A percentile compares a stretch with the other conserved stretches of the same genome.
phyloP scores from a whole-genome alignment of 1,140 invertebrate species.

The Chelonus insularis region DNA sequence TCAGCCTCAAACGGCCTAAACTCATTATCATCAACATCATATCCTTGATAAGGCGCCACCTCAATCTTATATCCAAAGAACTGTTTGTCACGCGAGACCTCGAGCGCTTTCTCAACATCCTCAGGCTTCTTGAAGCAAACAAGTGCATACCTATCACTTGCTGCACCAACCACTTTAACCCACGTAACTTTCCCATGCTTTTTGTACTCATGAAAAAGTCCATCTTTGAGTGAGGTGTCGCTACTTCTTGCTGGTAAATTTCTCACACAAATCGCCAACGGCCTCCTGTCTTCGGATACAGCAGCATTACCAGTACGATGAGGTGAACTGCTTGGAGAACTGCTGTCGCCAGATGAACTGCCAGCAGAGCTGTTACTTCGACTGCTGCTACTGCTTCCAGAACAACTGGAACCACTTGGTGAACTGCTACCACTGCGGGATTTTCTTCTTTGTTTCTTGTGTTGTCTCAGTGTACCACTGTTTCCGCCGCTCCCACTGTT shows the following conservation, averaged over 20 bases:
- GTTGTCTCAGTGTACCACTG: constrained; percentile 44
- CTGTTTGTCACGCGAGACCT: constrained; percentile 92
- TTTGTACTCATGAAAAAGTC: constrained; percentile 97
- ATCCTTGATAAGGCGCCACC: constrained; percentile 83
- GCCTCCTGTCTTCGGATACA: constrained; percentile 70
- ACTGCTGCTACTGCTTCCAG: constrained; percentile 65
- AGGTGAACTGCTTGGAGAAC: constrained; percentile 56
- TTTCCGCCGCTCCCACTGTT: constrained; percentile 27
- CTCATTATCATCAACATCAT: constrained; percentile 86
- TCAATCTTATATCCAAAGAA: constrained; percentile 97
- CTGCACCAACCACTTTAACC: constrained; percentile 86
- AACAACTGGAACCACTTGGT: constrained; percentile 64
- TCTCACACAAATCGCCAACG: constrained; percentile 87
- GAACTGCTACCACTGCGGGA: constrained; percentile 58
- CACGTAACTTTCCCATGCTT: constrained; percentile 97
- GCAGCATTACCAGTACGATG: constrained; percentile 51
- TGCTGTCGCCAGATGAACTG: constrained; percentile 56
- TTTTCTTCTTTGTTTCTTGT: constrained; percentile 57
- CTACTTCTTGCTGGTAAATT: constrained; percentile 87
- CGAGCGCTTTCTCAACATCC: constrained; percentile 92
- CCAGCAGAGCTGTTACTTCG: constrained; percentile 61
- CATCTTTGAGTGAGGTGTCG: constrained; percentile 94
- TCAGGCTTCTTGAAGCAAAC: constrained; percentile 95
- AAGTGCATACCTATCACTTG: constrained; percentile 80
- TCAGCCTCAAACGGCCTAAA: constrained; percentile 92